Conservation (phyloP, 2,797 vertebrate genomes). For the Phoeniculus purpureus region DNA sequence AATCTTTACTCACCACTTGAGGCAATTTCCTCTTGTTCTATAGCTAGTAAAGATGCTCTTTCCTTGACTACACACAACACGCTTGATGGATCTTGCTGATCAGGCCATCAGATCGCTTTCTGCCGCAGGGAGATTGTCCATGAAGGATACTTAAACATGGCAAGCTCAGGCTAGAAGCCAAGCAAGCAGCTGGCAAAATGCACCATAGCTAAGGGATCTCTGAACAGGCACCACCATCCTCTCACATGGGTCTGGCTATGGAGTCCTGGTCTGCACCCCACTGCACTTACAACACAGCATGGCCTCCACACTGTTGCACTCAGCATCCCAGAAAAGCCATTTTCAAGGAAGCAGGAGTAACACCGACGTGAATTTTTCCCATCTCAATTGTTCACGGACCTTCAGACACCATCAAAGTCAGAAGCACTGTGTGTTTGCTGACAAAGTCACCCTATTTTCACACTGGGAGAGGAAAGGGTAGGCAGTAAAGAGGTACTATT, state of each 20-base stretch:
- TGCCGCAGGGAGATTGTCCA: fast-evolving
- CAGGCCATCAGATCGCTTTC: fast-evolving
- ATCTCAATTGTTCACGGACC: not conserved
- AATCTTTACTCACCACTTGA: too few relatives aligned
- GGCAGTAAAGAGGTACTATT: not conserved
- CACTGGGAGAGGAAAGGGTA: not conserved
- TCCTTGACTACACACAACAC: not conserved
- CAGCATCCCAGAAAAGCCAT: not conserved
- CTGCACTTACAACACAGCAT: not conserved
- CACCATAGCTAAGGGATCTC: fast-evolving
- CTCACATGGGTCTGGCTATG: fast-evolving
- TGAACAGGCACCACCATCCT: not conserved
- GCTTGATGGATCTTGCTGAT: not conserved
- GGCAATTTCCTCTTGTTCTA: too few relatives aligned
- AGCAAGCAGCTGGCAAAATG: not conserved
- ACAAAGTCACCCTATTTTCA: not conserved
- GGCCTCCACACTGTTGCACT: fast-evolving
- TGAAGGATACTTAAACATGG: fast-evolving
- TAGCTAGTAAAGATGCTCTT: not conserved
- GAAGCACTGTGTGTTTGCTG: not conserved
- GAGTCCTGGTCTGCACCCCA: not conserved
- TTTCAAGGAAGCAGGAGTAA: not conserved
- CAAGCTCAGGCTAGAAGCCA: not conserved
- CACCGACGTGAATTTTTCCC: not conserved
- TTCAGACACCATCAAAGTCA: not conserved